Evolutionary conservation across 2,888 invertebrate genomes (phyloP).

Genomic region (Beris chalybata): DNA sequence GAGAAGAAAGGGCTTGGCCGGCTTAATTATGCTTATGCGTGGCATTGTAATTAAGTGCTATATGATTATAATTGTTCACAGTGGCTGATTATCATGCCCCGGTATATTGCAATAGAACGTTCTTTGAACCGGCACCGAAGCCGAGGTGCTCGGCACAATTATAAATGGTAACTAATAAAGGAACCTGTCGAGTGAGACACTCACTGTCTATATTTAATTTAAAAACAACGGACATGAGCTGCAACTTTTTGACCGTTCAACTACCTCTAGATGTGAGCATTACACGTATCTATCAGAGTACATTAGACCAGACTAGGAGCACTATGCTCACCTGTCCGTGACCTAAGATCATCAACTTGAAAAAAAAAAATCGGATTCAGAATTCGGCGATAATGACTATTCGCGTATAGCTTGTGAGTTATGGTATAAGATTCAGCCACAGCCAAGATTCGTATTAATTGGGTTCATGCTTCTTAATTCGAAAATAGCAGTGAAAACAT

Average conservation of each 20-base stretch:
- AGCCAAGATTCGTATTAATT: no score
- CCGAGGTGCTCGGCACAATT: slow-evolving; percentile 24
- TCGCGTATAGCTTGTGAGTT: no score
- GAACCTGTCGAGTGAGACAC: slow-evolving; percentile 17
- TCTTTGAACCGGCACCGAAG: slow-evolving; percentile 23
- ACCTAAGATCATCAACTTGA: slow-evolving; percentile 12
- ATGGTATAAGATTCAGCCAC: no score
- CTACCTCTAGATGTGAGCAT: background rate
- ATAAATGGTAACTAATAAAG: slow-evolving; percentile 27
- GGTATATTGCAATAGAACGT: slow-evolving; percentile 18
- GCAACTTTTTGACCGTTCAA: slow-evolving; percentile 5
- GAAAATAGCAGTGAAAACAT: no score
- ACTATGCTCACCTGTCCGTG: slow-evolving; percentile 3
- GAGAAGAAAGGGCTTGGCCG: no score
- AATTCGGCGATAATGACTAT: slow-evolving; percentile 17
- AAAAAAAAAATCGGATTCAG: background rate
- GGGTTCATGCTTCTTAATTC: no score
- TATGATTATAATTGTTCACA: slow-evolving; percentile 39
- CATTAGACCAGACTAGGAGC: background rate
- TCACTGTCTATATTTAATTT: no score
- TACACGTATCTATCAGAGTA: background rate
- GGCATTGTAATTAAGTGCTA: slow-evolving; percentile 37
- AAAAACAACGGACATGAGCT: slow-evolving; percentile 9
- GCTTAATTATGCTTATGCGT: slow-evolving; percentile 1
- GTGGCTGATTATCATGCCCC: slow-evolving; percentile 32